A percentile compares a stretch with the other conserved stretches of the same genome.
phyloP scores from a whole-genome alignment of 2,113 vertebrate genomes.

The Laticauda laticaudata region DNA sequence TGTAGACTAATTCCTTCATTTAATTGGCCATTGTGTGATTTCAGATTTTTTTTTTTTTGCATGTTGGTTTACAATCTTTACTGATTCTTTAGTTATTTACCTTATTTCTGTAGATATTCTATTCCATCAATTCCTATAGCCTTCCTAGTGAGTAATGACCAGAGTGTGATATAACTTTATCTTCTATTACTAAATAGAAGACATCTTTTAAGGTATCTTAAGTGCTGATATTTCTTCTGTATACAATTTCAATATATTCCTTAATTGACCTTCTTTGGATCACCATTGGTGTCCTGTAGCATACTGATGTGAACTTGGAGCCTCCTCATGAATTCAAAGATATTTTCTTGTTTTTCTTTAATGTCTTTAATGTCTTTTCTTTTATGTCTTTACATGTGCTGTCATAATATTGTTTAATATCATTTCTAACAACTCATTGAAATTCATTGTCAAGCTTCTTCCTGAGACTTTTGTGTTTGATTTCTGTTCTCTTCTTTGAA shows the following conservation, averaged over 20 bases:
- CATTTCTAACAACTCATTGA: not conserved
- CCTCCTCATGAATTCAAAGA: not conserved
- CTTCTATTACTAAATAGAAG: not conserved
- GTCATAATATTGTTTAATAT: not conserved
- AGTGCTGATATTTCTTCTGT: not conserved
- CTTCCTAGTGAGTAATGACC: not conserved
- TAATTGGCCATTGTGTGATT: not conserved
- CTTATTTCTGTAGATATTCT: not conserved
- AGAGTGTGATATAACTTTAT: not conserved
- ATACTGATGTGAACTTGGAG: not conserved
- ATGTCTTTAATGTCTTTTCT: not conserved
- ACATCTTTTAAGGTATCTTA: not conserved
- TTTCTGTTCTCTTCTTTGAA: not conserved
- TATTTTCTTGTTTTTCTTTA: not conserved
- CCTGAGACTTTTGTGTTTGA: not conserved
- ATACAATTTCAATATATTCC: not conserved
- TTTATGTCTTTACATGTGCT: not conserved
- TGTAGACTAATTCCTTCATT: not conserved
- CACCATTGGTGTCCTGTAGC: not conserved
- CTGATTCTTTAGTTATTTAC: not conserved
- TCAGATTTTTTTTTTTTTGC: too few species aligned
- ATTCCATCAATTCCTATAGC: not conserved
- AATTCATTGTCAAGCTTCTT: not conserved
- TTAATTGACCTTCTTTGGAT: not conserved
- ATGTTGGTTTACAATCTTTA: not conserved